Evolutionary conservation across 2,888 invertebrate genomes (phyloP), one percentile per base, ranked within the genome.

Genomic region (Danaus chrysippus): DNA sequence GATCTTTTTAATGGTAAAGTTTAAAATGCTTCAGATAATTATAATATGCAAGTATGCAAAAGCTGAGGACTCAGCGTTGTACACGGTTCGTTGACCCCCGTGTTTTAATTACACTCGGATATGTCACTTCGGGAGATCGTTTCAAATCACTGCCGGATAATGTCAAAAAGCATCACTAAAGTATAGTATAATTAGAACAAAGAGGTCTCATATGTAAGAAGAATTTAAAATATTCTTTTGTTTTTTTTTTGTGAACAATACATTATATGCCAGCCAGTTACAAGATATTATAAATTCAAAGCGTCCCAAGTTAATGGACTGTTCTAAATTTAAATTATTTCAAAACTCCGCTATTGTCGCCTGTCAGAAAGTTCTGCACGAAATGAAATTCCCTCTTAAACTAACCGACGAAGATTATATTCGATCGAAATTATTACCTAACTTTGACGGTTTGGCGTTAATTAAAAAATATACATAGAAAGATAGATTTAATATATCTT

Each of bases 331-430:
- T 10, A 17, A 49, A 49, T 60, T 49, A 54, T 42, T 54, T 42
- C 42, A 42, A 44, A n/a, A 62, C 55, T 64, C 44, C 57, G 54
- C 49, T 61, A 58, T 54, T 53, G 56, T 53, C 34, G 55, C 63
- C 17, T 49, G 53, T 61, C 60, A 52, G 58, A 49, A 66, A 66
- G 64, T 64, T 66, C 42, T 58, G 59, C 55, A 58, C 73, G 81
- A 84, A 84, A 84, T 82, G 79, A 75, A 82, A 83, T 81, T 79
- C 80, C 83, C 82, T 64, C 65, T 67, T 67, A 72, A 77, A 71
- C 70, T 34, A 34, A 34, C 23, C 23, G 23, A 34, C 3, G 2
- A 70, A 74, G 71, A 74, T 71, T 70, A 64, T 44, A 23, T 58
- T 44, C 59, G 58, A 52, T 43, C 54, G 56, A 13, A 57, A 59